These are phyloP conservation scores for Gymnoscopelus microlampas DNA, from an alignment of 2,797 vertebrate species.

Conservation along the genomic window DNA sequence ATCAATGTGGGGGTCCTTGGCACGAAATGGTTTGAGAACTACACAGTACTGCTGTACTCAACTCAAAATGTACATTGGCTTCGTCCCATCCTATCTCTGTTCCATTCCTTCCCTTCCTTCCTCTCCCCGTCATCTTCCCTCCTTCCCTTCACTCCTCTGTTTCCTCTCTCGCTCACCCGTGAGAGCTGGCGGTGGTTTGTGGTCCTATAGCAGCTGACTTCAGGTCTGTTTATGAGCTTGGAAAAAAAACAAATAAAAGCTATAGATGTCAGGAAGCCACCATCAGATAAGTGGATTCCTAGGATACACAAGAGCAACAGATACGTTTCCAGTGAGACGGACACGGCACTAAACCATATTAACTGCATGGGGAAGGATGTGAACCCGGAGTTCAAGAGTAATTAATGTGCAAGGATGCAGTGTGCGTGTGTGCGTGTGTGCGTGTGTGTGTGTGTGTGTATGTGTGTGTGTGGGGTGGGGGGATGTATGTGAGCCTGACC, in stretches of 20 bases:
- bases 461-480: neutral
- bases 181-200: slow-evolving; percentile 55
- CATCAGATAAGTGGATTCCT: slow-evolving; percentile 79
- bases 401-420: neutral
- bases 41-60: neutral
- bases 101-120: slow-evolving; percentile 17
- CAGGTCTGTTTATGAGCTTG: slow-evolving; percentile 70
- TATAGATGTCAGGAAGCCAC: slow-evolving; percentile 72
- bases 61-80: slow-evolving; percentile 28
- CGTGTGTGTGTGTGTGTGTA: neutral
- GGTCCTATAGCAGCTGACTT: slow-evolving; percentile 42
- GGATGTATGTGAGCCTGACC: no score
- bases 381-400: slow-evolving; percentile 62
- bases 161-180: slow-evolving; percentile 64
- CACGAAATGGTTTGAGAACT: no score
- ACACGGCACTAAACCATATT: slow-evolving; percentile 49
- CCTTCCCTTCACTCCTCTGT: slow-evolving; percentile 46
- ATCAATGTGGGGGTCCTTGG: no score
- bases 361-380: slow-evolving; percentile 57
- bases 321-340: slow-evolving; percentile 67
- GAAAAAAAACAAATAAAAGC: neutral
- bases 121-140: slow-evolving; percentile 45
- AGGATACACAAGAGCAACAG: slow-evolving; percentile 69
- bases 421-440: neutral
- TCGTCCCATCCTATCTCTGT: slow-evolving; percentile 19